Evolutionary conservation across 2,113 vertebrate genomes (phyloP).

Genomic region (Chaenogobius annularis): DNA sequence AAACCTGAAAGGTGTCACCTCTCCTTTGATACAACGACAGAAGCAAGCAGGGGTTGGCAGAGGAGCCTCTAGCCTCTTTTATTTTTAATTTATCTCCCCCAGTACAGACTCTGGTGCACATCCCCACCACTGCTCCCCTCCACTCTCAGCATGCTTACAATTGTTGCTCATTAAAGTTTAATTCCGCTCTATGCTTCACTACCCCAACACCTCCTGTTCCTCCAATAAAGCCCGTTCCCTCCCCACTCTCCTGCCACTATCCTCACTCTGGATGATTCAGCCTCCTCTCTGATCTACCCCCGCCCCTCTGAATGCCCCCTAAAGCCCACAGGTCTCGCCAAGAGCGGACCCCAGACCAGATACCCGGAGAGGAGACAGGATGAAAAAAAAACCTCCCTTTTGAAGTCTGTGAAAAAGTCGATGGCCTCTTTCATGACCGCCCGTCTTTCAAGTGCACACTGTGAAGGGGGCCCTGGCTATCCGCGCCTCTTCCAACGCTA

Average conservation of each 20-base stretch:
- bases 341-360: slow-evolving; percentile 75
- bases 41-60: slow-evolving; percentile 44
- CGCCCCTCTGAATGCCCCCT: slow-evolving; percentile 72
- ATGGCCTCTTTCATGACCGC: slow-evolving; percentile 81
- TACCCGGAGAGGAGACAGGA: slow-evolving; percentile 74
- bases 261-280: slow-evolving; percentile 74
- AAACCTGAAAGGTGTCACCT: slow-evolving; percentile 68
- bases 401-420: slow-evolving; percentile 80
- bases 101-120: slow-evolving; percentile 34
- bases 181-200: slow-evolving; percentile 69
- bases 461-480: slow-evolving; percentile 71
- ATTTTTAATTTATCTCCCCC: slow-evolving; percentile 45
- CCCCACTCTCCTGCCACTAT: slow-evolving; percentile 46
- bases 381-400: slow-evolving; percentile 72
- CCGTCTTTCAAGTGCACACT: slow-evolving; percentile 79
- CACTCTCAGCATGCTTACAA: slow-evolving; percentile 75
- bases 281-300: slow-evolving; percentile 77
- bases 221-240: slow-evolving; percentile 49
- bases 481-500: slow-evolving; percentile 71
- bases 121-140: slow-evolving; percentile 36
- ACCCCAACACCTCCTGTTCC: slow-evolving; percentile 65
- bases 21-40: slow-evolving; percentile 66
- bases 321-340: slow-evolving; percentile 78
- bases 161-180: slow-evolving; percentile 84
- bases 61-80: slow-evolving; percentile 51